Conservation (phyloP, 2,888 invertebrate genomes). For the Furcula furcula region DNA sequence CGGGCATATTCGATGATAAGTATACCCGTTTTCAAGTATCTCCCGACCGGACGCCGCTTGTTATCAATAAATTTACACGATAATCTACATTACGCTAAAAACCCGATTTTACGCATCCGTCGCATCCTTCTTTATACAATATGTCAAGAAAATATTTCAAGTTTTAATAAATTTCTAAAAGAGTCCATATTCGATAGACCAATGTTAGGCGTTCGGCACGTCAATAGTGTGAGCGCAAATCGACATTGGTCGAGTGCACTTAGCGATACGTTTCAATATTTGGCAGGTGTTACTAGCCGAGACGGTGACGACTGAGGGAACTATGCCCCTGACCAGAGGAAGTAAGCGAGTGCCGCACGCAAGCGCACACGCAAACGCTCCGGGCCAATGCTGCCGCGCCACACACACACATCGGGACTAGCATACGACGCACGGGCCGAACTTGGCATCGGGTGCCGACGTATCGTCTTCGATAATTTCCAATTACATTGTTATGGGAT, state of each 20-base stretch:
- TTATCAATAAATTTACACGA: conserved; percentile 11
- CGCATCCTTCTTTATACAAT: conserved; percentile 49
- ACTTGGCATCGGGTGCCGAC: conserved; percentile 61
- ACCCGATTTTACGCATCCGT: conserved; percentile 73
- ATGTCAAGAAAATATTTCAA: conserved; percentile 19
- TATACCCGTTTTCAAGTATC: background rate
- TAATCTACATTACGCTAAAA: no score
- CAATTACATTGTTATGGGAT: background rate
- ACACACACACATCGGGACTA: conserved; percentile 61
- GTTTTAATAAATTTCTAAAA: conserved; percentile 15
- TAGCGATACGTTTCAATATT: conserved; percentile 11
- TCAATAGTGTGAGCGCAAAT: conserved; percentile 58
- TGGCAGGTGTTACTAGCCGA: conserved; percentile 15
- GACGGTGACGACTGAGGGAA: conserved; percentile 61
- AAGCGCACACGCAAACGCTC: conserved; percentile 64
- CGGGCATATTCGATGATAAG: background rate
- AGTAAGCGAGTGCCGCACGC: conserved; percentile 77
- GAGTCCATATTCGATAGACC: conserved; percentile 30
- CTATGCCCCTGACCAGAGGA: conserved; percentile 62
- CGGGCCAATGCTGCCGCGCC: conserved; percentile 53
- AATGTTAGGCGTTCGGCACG: conserved; percentile 54
- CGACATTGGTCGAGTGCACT: conserved; percentile 5
- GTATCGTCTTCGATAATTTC: background rate
- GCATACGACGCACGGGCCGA: conserved; percentile 51
- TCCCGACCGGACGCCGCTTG: conserved; percentile 76